phyloP scores from a whole-genome alignment of 1,140 invertebrate species.

The Tetraneura akinire region DNA sequence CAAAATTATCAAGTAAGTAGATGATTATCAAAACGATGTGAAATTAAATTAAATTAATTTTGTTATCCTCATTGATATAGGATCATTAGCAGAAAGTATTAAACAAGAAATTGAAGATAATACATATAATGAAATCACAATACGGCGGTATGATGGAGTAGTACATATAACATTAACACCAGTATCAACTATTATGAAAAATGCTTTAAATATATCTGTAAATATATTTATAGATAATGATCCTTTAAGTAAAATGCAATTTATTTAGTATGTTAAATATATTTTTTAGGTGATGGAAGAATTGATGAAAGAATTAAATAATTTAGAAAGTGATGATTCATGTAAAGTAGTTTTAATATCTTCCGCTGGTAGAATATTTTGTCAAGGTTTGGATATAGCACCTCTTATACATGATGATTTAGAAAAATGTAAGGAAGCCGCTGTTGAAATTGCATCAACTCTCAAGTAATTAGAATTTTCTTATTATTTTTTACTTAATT shows the following conservation, averaged over 20 bases:
- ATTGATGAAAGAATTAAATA: constrained; percentile 64
- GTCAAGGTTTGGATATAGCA: constrained; percentile 72
- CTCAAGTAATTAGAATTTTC: constrained; percentile 64
- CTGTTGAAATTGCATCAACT: constrained; percentile 64
- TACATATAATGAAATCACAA: constrained; percentile 62
- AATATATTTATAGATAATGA: background rate
- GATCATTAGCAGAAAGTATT: constrained; percentile 28
- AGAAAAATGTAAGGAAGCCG: constrained; percentile 64
- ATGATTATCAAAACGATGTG: background rate
- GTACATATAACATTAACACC: constrained; percentile 68
- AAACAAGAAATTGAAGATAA: constrained; percentile 40
- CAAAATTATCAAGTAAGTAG: constrained; percentile 27
- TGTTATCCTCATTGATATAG: background rate
- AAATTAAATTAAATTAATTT: background rate
- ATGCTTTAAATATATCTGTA: constrained; percentile 59
- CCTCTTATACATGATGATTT: constrained; percentile 64
- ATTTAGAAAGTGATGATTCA: constrained; percentile 64
- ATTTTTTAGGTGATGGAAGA: constrained; percentile 66
- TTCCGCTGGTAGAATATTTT: constrained; percentile 68
- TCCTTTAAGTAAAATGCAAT: background rate
- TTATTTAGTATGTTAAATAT: background rate
- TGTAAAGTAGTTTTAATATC: constrained; percentile 67
- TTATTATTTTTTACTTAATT: too few species aligned
- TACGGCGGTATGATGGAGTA: constrained; percentile 67
- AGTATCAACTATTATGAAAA: constrained; percentile 63